Conservation (phyloP, 1,140 invertebrate genomes). For the Ostrea edulis region DNA sequence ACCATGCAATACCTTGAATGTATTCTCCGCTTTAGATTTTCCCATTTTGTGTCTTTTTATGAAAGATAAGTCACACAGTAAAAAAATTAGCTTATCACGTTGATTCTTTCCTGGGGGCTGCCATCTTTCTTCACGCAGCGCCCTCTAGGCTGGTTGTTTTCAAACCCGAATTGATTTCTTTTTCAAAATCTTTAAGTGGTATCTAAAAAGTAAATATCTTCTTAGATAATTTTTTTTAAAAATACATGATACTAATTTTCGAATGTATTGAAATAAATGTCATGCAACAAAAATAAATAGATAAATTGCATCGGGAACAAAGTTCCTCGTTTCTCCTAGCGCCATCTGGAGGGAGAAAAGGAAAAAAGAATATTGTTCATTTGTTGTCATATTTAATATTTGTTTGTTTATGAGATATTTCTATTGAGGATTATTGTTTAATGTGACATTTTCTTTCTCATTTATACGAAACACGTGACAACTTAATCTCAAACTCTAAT, state of each 20-base stretch:
- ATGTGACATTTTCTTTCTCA: background rate
- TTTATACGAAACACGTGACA: background rate
- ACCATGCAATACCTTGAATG: conserved; percentile 86
- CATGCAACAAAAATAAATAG: background rate
- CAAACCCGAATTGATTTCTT: conserved; percentile 1
- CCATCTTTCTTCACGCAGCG: conserved; percentile 40
- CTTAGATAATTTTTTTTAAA: no score
- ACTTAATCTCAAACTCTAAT: no score
- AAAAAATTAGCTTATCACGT: conserved; percentile 1
- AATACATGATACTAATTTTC: no score
- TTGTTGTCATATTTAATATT: background rate
- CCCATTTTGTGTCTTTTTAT: conserved; percentile 51
- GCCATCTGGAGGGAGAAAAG: conserved; percentile 14
- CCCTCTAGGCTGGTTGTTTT: background rate
- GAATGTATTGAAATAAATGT: no score
- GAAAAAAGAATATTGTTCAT: background rate
- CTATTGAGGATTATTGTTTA: background rate
- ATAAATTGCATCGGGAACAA: background rate
- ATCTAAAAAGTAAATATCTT: no score
- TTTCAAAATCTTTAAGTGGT: no score
- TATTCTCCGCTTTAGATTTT: conserved; percentile 89
- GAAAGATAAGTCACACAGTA: background rate
- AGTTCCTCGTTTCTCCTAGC: background rate
- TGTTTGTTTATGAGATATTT: background rate
- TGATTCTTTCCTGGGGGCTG: conserved; percentile 41